A percentile compares a stretch with the other conserved stretches of the same genome.
These are phyloP conservation scores for Steromphala cineraria DNA, from an alignment of 2,888 invertebrate species.

Conservation along the genomic window DNA sequence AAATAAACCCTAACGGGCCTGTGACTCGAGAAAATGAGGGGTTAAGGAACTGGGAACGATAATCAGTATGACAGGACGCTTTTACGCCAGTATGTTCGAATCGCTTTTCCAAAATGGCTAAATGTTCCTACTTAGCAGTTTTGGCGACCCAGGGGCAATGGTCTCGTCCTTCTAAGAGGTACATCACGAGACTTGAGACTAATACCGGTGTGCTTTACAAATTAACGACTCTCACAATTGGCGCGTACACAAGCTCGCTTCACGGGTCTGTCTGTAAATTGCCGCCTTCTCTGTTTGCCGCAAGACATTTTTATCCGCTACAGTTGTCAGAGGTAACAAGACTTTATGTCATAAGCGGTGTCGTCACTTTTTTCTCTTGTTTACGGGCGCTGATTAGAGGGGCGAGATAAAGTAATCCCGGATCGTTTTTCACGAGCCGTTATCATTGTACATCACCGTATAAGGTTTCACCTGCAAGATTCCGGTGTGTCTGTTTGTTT, in stretches of 20 bases:
- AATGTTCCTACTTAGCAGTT: neutral
- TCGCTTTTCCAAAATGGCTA: neutral
- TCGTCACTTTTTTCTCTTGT: slow-evolving; percentile 1
- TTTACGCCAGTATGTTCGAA: too few relatives aligned
- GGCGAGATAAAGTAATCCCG: slow-evolving; percentile 1
- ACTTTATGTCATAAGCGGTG: neutral
- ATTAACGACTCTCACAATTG: neutral
- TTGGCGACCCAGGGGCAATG: neutral
- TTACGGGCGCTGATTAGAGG: slow-evolving; percentile 15
- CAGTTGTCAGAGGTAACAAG: neutral
- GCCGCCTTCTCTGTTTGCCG: neutral
- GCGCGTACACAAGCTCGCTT: slow-evolving; percentile 5
- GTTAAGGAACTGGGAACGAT: too few relatives aligned
- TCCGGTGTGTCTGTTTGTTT: neutral
- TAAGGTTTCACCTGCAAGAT: slow-evolving; percentile 2
- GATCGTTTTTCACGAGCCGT: slow-evolving; percentile 9
- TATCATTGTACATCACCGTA: slow-evolving; percentile 15
- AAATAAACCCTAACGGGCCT: too few relatives aligned
- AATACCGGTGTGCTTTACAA: slow-evolving; percentile 6
- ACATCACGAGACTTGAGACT: neutral
- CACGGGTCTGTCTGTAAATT: neutral
- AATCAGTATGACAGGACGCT: too few relatives aligned
- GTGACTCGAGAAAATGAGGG: too few relatives aligned
- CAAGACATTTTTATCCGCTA: neutral
- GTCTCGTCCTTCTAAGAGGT: neutral